phyloP scores from a whole-genome alignment of 2,888 invertebrate species.

The Ichneumon xanthorius region DNA sequence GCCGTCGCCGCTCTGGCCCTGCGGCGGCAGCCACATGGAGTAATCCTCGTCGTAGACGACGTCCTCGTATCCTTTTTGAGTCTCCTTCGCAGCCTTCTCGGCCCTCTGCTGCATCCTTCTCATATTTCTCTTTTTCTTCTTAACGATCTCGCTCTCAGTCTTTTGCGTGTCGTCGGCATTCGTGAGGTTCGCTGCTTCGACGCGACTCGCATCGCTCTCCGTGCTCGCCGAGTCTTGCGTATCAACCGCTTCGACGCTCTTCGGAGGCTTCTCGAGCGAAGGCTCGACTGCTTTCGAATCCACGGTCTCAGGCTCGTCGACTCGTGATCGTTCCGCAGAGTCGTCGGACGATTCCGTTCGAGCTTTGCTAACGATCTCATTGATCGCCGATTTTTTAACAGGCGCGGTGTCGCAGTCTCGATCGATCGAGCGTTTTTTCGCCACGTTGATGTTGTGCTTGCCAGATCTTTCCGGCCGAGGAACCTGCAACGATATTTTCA shows the following conservation, averaged over 20 bases:
- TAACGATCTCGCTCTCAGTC: constrained; percentile 59
- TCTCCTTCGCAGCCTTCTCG: constrained; percentile 80
- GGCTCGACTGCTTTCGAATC: constrained; percentile 19
- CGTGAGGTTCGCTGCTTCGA: constrained; percentile 16
- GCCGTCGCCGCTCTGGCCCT: constrained; percentile 91
- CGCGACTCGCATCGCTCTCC: constrained; percentile 2
- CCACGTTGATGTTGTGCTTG: background rate
- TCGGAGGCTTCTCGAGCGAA: constrained; percentile 8
- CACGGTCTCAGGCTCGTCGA: constrained; percentile 23
- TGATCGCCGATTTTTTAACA: constrained; percentile 34
- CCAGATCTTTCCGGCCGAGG: constrained; percentile 67
- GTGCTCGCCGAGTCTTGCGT: constrained; percentile 17
- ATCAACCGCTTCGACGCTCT: constrained; percentile 23
- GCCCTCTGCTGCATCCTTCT: constrained; percentile 70
- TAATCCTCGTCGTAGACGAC: constrained; percentile 87
- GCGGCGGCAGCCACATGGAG: constrained; percentile 92
- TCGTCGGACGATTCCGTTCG: constrained; percentile 25
- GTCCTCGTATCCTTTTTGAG: constrained; percentile 82
- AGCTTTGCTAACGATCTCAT: constrained; percentile 33
- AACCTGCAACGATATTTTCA: constrained; percentile 68
- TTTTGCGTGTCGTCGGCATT: constrained; percentile 31
- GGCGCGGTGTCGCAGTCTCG: background rate
- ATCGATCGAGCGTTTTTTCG: constrained; percentile 33
- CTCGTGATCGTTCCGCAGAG: constrained; percentile 8
- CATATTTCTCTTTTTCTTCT: constrained; percentile 69